Conservation (phyloP, 1,140 invertebrate genomes). For the Propsilocerus akamusi region DNA sequence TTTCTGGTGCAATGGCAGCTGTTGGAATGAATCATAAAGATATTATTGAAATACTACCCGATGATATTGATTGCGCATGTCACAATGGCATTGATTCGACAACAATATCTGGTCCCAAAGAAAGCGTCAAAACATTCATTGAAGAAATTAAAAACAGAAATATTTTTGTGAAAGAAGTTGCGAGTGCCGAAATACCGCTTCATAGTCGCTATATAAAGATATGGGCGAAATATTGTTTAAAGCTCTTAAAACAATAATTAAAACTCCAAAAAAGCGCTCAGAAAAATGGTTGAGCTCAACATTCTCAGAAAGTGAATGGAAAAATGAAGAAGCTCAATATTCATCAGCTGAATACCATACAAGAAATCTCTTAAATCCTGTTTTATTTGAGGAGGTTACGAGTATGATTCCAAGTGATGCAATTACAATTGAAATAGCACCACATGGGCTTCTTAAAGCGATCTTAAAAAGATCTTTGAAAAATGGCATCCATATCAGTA, state of each 20-base stretch:
- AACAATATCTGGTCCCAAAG: conserved; percentile 66
- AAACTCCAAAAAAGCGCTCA: conserved; percentile 45
- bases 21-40: conserved; percentile 44
- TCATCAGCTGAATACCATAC: conserved; percentile 86
- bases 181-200: conserved; percentile 66
- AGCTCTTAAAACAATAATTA: conserved; percentile 49
- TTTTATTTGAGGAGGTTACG: conserved; percentile 71
- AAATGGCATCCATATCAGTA: conserved; percentile 43
- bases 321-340: conserved; percentile 36
- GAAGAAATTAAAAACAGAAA: conserved; percentile 44
- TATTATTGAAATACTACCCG: conserved; percentile 38
- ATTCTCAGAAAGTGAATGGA: conserved; percentile 56
- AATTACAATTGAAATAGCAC: conserved; percentile 62
- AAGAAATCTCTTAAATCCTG: conserved; percentile 71
- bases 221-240: conserved; percentile 50
- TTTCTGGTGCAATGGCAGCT: conserved; percentile 68
- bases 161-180: conserved; percentile 67
- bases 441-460: conserved; percentile 58
- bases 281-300: conserved; percentile 76
- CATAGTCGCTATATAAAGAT: conserved; percentile 62
- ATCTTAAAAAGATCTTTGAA: conserved; percentile 42
- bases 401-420: conserved; percentile 58
- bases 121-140: conserved; percentile 47
- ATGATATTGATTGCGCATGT: conserved; percentile 59
- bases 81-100: conserved; percentile 69